Evolutionary conservation across 2,113 vertebrate genomes (phyloP).

Genomic region (Saguinus midas): DNA sequence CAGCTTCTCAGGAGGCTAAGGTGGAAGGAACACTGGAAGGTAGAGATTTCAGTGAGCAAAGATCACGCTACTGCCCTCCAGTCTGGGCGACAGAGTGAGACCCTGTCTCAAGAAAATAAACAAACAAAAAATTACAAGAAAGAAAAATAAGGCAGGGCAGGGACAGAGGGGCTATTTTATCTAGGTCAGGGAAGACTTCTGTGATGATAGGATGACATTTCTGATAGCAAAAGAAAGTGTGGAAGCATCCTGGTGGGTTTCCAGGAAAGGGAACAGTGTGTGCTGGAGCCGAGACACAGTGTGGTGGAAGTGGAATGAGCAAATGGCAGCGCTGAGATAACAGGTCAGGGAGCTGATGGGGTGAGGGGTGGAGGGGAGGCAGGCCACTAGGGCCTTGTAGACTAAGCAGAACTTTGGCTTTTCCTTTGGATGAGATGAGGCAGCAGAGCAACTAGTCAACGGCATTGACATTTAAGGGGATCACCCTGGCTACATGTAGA

Average conservation of each 20-base stretch:
- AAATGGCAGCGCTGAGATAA: background rate
- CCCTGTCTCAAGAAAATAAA: no score
- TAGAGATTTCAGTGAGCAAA: no score
- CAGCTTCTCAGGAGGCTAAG: no score
- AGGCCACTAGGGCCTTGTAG: background rate
- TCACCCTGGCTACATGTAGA: background rate
- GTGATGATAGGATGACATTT: background rate
- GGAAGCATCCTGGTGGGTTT: background rate
- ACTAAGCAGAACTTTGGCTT: background rate
- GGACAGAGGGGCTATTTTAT: background rate
- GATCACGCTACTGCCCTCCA: no score
- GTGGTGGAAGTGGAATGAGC: background rate
- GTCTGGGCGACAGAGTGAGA: no score
- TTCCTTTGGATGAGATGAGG: background rate
- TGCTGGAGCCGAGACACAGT: background rate
- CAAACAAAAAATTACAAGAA: no score
- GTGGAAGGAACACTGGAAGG: no score
- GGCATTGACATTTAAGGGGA: background rate
- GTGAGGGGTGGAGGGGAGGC: rapidly evolving
- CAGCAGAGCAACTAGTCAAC: background rate
- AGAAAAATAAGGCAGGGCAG: background rate
- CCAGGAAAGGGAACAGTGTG: background rate
- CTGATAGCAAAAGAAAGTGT: background rate
- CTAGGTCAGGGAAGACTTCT: background rate
- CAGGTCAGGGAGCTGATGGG: background rate